Base-by-base conservation (phyloP, 2,113 vertebrate genomes). In the Thamnaconus septentrionalis region DNA sequence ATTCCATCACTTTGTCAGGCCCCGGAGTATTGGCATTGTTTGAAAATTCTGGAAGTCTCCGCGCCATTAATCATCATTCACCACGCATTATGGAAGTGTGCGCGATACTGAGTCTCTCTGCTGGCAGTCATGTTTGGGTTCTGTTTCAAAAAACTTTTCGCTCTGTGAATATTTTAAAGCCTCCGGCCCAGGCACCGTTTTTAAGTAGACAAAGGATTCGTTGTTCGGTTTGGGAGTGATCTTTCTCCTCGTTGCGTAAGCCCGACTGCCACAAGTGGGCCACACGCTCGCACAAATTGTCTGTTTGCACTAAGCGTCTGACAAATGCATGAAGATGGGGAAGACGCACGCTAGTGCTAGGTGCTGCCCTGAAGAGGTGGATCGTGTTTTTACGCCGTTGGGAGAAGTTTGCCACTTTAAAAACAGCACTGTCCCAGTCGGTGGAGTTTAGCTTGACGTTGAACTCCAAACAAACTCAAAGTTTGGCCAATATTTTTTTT, bases 241-340 rank as follows among this genome's bases (percentile, higher is more conserved):
- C 76, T 80, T 79, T 61, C 80, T 62, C 43, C 61, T 59, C 12
- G 50, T 81, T 84, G 83, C 78, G 41, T 81, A 81, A 84, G 81
- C 64, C 61, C 60, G 68, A 56, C 67, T 12, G 43, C 9, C 74
- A 73, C 59, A 64, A 12, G 31, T n/a, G 59, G 53, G 77, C 75
- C 50, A 9, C 65, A 71, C 56, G 60, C 47, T 69, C 61, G 61
- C 12, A 66, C 54, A n/a, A 64, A 74, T 70, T 31, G 18, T 31
- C 18, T 31, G 18, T 31, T 69, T 62, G 61, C 12, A 66, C 54
- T 5, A 64, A 71, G 70, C 66, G 41, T 62, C 48, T 50, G 48
- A 39, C 8, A 50, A 31, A 45, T 11, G 56, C 59, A 59, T 31
- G 18, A 31, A 31, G 18, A 31, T 31, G 18, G 18, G 18, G 18